Evolutionary conservation across 64 coral and sea anemone species (phyloP), one percentile per base, ranked within the genome.

Genomic region (Exaiptasia diaphana): DNA sequence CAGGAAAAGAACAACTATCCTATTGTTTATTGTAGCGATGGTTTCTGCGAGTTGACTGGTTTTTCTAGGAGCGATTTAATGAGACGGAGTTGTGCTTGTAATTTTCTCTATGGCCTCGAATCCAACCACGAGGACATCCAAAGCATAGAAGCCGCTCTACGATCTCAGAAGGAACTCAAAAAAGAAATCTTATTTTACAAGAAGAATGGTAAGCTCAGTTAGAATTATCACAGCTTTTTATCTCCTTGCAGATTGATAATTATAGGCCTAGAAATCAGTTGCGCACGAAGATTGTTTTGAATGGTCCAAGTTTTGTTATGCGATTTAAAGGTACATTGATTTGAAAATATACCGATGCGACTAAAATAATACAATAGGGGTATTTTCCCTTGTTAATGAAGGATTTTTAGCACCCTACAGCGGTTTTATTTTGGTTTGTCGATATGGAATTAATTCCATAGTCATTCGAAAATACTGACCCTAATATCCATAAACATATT

Each of bases 11-110:
- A 94, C 64, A 57, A 94, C 44, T 94, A 94, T 37, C 91, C 91
- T 18, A 94, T 94, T 62, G 91, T 94, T n/a, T 94, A 94, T 31
- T 94, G 91, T 52, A 94, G 91, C 37, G 91, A 94, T 85, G 91
- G 91, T 14, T 94, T 94, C 63, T 94, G 91, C 25, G 91, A 94
- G 41, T 81, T 94, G 26, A 94, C 91, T 25, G 91, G 91, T 5
- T 94, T 94, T 77, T 79, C 91, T 11, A 70, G 91, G 23, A 94
- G 85, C 41, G 91, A 94, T 18, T 61, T 94, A 0, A 94, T 94
- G 91, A 60, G 91, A 27, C 73, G 91, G 36, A 94, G 85, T 20
- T 94, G 91, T 68, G 82, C 73, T 4, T 94, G 91, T 68, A 73
- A 60, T 32, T 94, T 94, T 83, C 75, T 94, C 4, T 94, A 94